phyloP scores from a whole-genome alignment of 1,140 invertebrate genomes.

The Ericerus pela region DNA sequence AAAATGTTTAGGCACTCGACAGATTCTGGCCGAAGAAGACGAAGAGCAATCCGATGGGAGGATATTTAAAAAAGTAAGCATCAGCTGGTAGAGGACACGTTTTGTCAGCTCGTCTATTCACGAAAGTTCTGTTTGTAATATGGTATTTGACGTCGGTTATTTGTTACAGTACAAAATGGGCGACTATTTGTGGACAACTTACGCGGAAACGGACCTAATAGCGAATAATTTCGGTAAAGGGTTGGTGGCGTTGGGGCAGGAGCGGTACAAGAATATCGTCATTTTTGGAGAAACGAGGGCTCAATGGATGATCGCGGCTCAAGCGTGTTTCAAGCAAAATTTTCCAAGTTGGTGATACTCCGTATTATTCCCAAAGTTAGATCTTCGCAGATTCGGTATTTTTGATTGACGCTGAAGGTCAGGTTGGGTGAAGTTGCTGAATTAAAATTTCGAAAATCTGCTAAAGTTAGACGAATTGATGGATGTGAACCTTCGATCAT shows the following conservation, averaged over 20 bases:
- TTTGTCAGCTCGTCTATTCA: no score
- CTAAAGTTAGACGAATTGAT: no score
- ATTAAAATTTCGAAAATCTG: no score
- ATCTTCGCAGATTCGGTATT: no score
- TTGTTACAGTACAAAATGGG: conserved; percentile 68
- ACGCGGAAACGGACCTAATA: conserved; percentile 56
- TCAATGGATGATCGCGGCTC: conserved; percentile 92
- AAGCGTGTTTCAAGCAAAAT: conserved; percentile 85
- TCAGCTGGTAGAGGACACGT: no score
- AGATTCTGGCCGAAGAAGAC: conserved; percentile 83
- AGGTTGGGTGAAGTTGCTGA: no score
- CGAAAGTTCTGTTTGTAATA: neutral
- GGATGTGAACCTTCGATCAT: no score
- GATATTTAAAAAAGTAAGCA: conserved; percentile 79
- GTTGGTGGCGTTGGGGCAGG: conserved; percentile 47
- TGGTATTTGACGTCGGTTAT: conserved; percentile 15
- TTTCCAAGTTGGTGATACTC: conserved; percentile 46
- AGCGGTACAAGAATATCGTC: conserved; percentile 56
- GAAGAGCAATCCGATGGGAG: conserved; percentile 84
- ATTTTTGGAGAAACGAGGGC: conserved; percentile 94
- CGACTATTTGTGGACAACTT: conserved; percentile 83
- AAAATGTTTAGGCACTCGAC: conserved; percentile 73
- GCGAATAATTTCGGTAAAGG: conserved; percentile 65
- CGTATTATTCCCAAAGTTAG: no score
- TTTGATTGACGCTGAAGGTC: no score